Percentiles rank a stretch among this genome's conserved stretches.
Conservation (phyloP, 1,140 invertebrate genomes). For the Diabrotica undecimpunctata region DNA sequence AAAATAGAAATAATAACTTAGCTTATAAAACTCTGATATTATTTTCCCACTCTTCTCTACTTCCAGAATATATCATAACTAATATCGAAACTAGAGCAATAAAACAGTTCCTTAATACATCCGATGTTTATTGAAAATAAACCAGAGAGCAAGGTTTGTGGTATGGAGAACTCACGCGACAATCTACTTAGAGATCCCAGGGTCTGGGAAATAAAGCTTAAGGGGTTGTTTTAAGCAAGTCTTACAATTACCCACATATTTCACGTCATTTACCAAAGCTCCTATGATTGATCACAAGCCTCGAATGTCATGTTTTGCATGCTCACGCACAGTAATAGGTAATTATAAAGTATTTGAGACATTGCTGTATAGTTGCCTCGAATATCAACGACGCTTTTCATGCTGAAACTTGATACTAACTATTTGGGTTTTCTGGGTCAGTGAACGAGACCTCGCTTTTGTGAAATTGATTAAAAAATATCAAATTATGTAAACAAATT, state of each 20-base stretch:
- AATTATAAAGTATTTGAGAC: not conserved
- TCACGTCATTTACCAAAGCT: constrained; percentile 16
- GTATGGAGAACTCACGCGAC: constrained; percentile 10
- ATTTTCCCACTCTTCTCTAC: too few species aligned
- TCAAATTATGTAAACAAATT: too few species aligned
- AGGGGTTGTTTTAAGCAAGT: constrained; percentile 13
- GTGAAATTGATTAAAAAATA: too few species aligned
- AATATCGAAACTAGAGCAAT: too few species aligned
- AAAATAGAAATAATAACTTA: too few species aligned
- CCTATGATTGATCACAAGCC: constrained; percentile 10
- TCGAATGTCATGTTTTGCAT: constrained; percentile 10
- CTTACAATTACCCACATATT: constrained; percentile 16
- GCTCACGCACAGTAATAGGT: constrained; percentile 1
- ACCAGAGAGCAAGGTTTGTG: not conserved
- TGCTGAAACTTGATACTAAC: too few species aligned
- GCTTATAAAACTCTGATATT: too few species aligned
- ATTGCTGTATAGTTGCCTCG: too few species aligned
- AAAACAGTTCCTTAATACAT: not conserved
- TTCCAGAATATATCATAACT: too few species aligned
- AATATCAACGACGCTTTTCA: too few species aligned
- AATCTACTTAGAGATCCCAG: constrained; percentile 8
- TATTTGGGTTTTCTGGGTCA: too few species aligned
- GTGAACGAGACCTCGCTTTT: too few species aligned
- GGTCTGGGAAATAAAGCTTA: not conserved
- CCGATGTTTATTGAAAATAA: not conserved